These are phyloP conservation scores for Poecilia wingei DNA, from an alignment of 2,797 vertebrate species.

Conservation along the genomic window DNA sequence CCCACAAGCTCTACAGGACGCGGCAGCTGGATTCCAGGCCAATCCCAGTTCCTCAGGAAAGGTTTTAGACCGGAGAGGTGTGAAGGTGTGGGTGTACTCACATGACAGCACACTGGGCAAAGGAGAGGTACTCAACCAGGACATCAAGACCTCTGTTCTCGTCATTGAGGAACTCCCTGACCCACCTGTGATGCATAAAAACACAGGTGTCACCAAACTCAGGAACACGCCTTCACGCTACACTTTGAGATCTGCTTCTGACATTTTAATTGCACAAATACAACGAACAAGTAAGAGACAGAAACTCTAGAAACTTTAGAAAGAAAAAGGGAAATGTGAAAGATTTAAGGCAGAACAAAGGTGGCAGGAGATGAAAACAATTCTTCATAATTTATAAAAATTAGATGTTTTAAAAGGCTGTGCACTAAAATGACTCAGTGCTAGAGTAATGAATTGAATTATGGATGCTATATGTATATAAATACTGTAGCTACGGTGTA, in stretches of 20 bases:
- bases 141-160: constrained; percentile 96
- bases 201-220: constrained; percentile 25
- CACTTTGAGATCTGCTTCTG: constrained; percentile 10
- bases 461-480: neutral
- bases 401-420: neutral
- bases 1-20: constrained; percentile 38
- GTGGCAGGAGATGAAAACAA: neutral
- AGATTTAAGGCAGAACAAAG: neutral
- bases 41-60: constrained; percentile 51
- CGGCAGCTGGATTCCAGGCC: constrained; percentile 46
- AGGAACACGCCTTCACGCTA: constrained; percentile 42
- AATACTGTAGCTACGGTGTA: neutral
- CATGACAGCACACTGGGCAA: constrained; percentile 95
- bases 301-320: neutral
- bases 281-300: neutral
- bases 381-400: neutral
- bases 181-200: constrained; percentile 86
- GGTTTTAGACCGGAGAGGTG: constrained; percentile 23
- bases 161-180: constrained; percentile 95
- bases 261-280: neutral
- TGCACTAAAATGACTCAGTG: neutral
- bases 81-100: constrained; percentile 79
- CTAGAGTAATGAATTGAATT: neutral
- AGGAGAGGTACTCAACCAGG: constrained; percentile 96
- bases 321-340: neutral